Evolutionary conservation across 2,888 invertebrate species (phyloP).

Genomic region (Agrotis clavis): DNA sequence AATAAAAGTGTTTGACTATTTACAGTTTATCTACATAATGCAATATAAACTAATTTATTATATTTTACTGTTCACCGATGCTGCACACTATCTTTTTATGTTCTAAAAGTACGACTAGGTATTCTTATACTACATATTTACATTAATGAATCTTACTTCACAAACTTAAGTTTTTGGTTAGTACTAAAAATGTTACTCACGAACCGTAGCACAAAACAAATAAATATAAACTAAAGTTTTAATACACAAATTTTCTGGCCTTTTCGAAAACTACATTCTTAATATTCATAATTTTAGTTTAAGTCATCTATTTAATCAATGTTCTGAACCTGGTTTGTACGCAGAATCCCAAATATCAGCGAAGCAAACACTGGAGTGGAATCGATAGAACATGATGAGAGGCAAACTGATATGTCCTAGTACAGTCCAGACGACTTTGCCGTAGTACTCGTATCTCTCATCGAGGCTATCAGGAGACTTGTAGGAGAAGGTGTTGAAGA

Average conservation of each 20-base stretch:
- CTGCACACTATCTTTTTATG: background rate
- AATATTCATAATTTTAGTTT: background rate
- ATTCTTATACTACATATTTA: background rate
- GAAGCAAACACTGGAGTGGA: slow-evolving; percentile 95
- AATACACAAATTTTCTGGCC: background rate
- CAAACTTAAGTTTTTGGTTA: background rate
- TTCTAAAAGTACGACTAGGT: background rate
- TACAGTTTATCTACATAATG: slow-evolving; percentile 7
- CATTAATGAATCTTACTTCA: background rate
- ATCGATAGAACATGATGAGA: slow-evolving; percentile 94
- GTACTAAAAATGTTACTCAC: background rate
- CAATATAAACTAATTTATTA: background rate
- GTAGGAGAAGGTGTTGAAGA: slow-evolving; percentile 93
- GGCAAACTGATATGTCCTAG: slow-evolving; percentile 94
- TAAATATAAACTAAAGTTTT: background rate
- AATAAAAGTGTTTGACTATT: background rate
- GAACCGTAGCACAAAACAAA: background rate
- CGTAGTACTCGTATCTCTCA: slow-evolving; percentile 93
- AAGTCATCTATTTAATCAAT: slow-evolving; percentile 67
- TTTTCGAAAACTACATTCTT: slow-evolving; percentile 6
- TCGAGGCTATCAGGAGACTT: slow-evolving; percentile 89
- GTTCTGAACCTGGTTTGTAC: slow-evolving; percentile 91
- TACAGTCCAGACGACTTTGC: slow-evolving; percentile 93
- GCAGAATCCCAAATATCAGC: slow-evolving; percentile 95
- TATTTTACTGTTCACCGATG: background rate